phyloP scores from a whole-genome alignment of 2,113 vertebrate species.

The Thamnophis sirtalis region DNA sequence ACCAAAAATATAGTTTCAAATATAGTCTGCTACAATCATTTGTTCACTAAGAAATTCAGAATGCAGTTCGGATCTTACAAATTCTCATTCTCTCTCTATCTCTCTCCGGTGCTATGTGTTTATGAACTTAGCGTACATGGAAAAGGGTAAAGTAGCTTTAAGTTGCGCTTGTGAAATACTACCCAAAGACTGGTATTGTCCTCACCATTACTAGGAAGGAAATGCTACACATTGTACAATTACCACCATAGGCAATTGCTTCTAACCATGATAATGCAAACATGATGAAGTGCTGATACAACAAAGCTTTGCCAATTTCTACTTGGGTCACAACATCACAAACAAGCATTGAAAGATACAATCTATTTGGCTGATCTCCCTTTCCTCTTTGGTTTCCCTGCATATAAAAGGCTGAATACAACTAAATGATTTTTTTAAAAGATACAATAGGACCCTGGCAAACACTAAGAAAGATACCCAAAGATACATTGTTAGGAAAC shows the following conservation, averaged over 20 bases:
- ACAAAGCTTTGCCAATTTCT: neutral
- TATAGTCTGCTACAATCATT: neutral
- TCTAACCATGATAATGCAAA: neutral
- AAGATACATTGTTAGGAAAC: neutral
- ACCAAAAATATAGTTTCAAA: neutral
- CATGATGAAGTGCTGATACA: neutral
- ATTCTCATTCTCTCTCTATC: neutral
- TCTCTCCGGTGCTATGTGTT: neutral
- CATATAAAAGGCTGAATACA: neutral
- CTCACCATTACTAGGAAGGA: neutral
- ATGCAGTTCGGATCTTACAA: neutral
- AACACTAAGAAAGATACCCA: neutral
- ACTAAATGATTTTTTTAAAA: neutral
- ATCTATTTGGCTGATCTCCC: neutral
- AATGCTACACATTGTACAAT: neutral
- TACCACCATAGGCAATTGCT: neutral
- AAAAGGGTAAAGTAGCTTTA: neutral
- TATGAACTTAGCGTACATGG: neutral
- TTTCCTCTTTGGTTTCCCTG: neutral
- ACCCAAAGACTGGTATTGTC: neutral
- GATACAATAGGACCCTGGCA: neutral
- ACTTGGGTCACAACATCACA: neutral
- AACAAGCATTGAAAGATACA: neutral
- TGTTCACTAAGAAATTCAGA: neutral
- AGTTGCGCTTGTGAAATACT: neutral